Base-by-base conservation (phyloP, 2,888 invertebrate genomes). In the Hemithea aestivaria region DNA sequence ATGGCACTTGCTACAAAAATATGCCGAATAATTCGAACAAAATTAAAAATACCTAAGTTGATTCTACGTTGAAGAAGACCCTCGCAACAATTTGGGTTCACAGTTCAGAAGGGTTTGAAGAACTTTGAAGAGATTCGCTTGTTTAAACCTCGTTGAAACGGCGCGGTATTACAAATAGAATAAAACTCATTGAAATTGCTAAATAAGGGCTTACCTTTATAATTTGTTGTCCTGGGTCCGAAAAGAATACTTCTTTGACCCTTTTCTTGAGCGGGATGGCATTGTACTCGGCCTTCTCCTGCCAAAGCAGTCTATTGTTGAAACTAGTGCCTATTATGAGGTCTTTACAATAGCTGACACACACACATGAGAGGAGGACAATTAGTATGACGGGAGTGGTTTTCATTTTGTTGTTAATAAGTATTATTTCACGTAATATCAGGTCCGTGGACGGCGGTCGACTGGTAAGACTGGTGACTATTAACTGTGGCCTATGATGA, bases 291-390 rank as follows among this genome's bases (percentile, higher is more conserved):
- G 79, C 79, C 49, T 85, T 85, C 46, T 83, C 58, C 47, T 84
- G 83, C 66, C 70, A 73, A 9, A 80, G 21, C 36, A 85, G 59
- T 48, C 83, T 66, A 46, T 72, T 71, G 55, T 85, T 85, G 51
- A 72, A 85, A 59, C 82, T 84, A 6, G 81, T 73, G 25, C 85
- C 85, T 11, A 84, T 77, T 33, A 85, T 85, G 23, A 87, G 65
- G 48, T 87, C 85, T 51, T 83, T 82, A 50, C 75, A 73, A 44
- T 76, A 59, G 49, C 61, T 58, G 11, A 66, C 59, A 53, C 68
- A 66, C 35, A 80, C 51, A 34, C 72, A 66, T 9, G 76, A 70
- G n/a, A 79, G 45, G 8, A 77, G 45, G 29, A 76, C 69, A 27
- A 74, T 36, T 21, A 76, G 51, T 39, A 83, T 46, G 48, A 81